These are phyloP conservation scores for Aelia acuminata DNA, from an alignment of 2,888 invertebrate species.

Conservation along the genomic window DNA sequence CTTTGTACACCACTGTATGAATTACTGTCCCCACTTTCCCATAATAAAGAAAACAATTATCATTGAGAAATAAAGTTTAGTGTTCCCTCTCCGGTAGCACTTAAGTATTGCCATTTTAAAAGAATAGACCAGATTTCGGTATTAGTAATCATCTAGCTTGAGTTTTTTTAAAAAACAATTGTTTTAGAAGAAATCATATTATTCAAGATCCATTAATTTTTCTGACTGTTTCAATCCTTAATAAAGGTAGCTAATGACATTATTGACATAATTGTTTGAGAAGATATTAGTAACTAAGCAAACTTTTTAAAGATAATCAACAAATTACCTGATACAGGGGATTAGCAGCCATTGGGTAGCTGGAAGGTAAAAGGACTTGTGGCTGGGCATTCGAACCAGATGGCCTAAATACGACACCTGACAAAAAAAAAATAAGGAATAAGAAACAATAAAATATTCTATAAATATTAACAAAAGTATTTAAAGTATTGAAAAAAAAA, in stretches of 20 bases:
- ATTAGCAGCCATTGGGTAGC: conserved; percentile 75
- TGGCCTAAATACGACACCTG: conserved; percentile 80
- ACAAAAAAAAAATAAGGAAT: conserved; percentile 61
- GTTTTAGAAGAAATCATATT: no score
- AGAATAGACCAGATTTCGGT: no score
- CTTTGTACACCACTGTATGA: no score
- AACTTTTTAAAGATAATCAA: background rate
- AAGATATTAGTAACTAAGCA: background rate
- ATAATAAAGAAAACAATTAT: no score
- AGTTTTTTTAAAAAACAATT: no score
- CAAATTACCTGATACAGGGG: conserved; percentile 76
- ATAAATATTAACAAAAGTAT: background rate
- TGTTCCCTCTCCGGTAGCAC: no score
- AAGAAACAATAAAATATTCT: background rate
- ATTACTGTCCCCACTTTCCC: no score
- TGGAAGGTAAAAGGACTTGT: conserved; percentile 74
- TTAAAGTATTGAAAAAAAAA: background rate
- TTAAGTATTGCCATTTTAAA: no score
- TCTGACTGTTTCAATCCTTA: background rate
- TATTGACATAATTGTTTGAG: background rate
- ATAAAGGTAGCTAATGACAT: background rate
- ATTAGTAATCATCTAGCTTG: no score
- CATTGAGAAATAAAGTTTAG: no score
- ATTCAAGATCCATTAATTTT: background rate
- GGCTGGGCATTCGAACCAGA: conserved; percentile 72